Base-by-base conservation (phyloP, 2,888 invertebrate genomes). In the Macaria notata region DNA sequence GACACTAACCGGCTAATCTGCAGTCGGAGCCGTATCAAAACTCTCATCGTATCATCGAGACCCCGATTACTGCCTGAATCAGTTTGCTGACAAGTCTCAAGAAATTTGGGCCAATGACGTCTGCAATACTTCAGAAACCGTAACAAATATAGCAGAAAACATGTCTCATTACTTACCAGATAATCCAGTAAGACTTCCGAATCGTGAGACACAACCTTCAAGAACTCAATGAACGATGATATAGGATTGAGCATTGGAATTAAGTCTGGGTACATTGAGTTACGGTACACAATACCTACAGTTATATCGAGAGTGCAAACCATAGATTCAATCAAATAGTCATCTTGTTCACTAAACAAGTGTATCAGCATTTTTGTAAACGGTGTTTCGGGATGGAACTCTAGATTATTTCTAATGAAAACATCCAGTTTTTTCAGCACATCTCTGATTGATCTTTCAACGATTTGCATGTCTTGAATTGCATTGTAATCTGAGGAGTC, bases 311-410 rank as follows among this genome's bases (percentile, higher is more conserved):
- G 84, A 41, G 96, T 96, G 80, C 97, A 97, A 5, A 98, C 96
- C 97, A 98, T 97, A 3, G 97, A 95, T 88, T 98, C 98, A 58
- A 98, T 96, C 69, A 98, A 87, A 73, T 96, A 96, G 83, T 98
- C 98, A 76, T 98, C 97, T 81, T 98, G 97, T 83, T 98, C 97
- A 71, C 96, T 95, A 75, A 98, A 97, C 56, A 98, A 88, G 80
- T 96, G 96, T 58, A 97, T 96, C 50, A 98, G 93, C 93, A 97
- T 96, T 85, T 97, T 97, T 0, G 97, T 96, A 67, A 97, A 94
- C 29, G 96, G 95, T 64, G 96, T 96, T 79, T 97, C 96, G 0
- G 97, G 97, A 84, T 97, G 96, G 77, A 96, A 97, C 63, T 97
- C 96, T 66, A 97, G 87, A 56, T 95, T 93, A 61, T 94, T 93